Percentiles rank a stretch among this genome's conserved stretches.
These are phyloP conservation scores for Syrphus vitripennis DNA, from an alignment of 2,888 invertebrate species.

Conservation along the genomic window DNA sequence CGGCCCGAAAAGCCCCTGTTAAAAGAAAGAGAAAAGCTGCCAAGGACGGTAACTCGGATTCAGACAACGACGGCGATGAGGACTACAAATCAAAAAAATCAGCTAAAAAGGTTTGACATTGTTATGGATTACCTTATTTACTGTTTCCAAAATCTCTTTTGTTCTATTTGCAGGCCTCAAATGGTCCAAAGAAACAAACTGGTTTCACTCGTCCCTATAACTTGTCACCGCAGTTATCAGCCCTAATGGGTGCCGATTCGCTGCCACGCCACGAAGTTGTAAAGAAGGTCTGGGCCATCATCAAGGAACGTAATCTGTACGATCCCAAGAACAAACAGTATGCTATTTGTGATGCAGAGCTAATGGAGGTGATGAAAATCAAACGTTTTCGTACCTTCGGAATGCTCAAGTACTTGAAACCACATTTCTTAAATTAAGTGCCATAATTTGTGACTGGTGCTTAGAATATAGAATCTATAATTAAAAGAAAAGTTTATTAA, in stretches of 20 bases:
- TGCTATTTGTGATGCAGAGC: slow-evolving; percentile 95
- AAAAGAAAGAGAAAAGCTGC: slow-evolving; percentile 79
- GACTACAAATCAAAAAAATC: slow-evolving; percentile 78
- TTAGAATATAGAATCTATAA: slow-evolving; percentile 44
- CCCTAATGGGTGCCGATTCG: slow-evolving; percentile 89
- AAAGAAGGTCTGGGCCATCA: slow-evolving; percentile 93
- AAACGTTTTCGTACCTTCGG: slow-evolving; percentile 97
- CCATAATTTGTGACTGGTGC: not conserved
- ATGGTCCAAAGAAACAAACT: slow-evolving; percentile 84
- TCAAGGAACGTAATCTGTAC: slow-evolving; percentile 93
- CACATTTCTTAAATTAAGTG: slow-evolving; percentile 86
- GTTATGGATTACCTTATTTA: not conserved
- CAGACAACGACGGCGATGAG: slow-evolving; percentile 78
- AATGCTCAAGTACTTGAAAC: slow-evolving; percentile 98
- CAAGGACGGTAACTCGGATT: slow-evolving; percentile 78
- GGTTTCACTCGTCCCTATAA: slow-evolving; percentile 93
- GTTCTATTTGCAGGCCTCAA: slow-evolving; percentile 54
- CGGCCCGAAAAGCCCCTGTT: slow-evolving; percentile 76
- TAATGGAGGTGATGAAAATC: slow-evolving; percentile 93
- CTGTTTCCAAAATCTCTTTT: not conserved
- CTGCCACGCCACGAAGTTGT: slow-evolving; percentile 95
- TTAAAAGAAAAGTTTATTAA: slow-evolving; percentile 12
- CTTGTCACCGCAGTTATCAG: slow-evolving; percentile 91
- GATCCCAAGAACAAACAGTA: slow-evolving; percentile 98
- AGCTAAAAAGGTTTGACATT: slow-evolving; percentile 70